Evolutionary conservation across 2,113 vertebrate genomes (phyloP), one percentile per base, ranked within the genome.

Genomic region (Oplegnathus fasciatus): DNA sequence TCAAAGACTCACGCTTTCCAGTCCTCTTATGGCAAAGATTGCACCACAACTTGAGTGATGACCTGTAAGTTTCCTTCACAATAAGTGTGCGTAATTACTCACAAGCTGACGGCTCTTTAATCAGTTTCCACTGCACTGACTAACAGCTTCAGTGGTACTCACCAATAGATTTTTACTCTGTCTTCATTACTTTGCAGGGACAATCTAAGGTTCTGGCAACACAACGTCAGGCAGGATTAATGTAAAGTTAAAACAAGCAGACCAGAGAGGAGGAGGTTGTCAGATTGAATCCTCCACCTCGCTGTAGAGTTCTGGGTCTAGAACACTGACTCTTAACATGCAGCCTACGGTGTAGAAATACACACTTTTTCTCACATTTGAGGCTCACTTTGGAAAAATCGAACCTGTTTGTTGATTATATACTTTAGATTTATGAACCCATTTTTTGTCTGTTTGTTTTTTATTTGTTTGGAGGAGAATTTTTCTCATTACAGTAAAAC

Each of bases 21-120:
- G 1, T 68, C 80, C 73, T 81, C 65, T 82, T 70, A 75, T 75
- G 77, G 74, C 32, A 81, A 78, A 75, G 57, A 65, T 66, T 0
- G 5, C 7, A 60, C 76, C 44, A 61, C 48, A 58, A 8, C 42
- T 15, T 8, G 20, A 69, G 30, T 0, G 1, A 15, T 46, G 42
- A 66, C 48, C 65, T 17, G 24, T 10, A 20, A 24, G 46, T 20
- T 64, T 65, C 42, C 26, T 42, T 46, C 69, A 73, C 74, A 68
- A 46, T 48, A 44, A 81, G 62, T 55, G 44, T 40, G 37, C 68
- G 34, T 52, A 44, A 68, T 78, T 82, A 75, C 79, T 88, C 78
- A 65, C 40, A 28, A 58, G 28, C 24, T 5, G 4, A 40, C 76
- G 46, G 72, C 72, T 78, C 79, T 77, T 80, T 46, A 74, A 62